Conservation (phyloP, 92 coral and sea anemone species). For the Epizoanthus scotinus region DNA sequence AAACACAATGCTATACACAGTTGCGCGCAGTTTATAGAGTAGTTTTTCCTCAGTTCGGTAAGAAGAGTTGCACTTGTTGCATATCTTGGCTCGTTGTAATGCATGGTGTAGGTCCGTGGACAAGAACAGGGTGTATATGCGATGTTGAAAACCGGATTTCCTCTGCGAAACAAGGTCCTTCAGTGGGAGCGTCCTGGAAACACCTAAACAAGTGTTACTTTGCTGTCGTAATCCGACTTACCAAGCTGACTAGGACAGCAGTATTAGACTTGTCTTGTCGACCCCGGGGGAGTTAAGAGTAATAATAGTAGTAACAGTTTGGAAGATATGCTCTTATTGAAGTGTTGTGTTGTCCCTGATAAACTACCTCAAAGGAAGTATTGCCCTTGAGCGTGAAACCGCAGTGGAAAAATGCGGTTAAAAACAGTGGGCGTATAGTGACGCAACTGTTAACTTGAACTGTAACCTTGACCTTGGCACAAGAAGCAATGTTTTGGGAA, state of each 20-base stretch:
- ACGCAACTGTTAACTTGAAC: not conserved
- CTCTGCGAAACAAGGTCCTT: constrained; percentile 20
- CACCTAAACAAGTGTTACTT: not conserved
- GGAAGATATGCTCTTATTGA: not conserved
- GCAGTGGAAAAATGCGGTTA: not conserved
- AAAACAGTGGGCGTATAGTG: constrained; percentile 5
- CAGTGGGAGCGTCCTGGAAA: not conserved
- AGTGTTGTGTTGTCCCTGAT: not conserved
- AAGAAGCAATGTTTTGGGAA: constrained; percentile 5
- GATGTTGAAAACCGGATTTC: constrained; percentile 26
- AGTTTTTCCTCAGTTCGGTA: not conserved
- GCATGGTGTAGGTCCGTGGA: not conserved
- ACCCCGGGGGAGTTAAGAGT: not conserved
- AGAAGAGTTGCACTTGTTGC: not conserved
- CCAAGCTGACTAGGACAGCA: not conserved
- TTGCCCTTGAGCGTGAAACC: constrained; percentile 7
- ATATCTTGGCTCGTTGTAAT: not conserved
- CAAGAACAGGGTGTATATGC: not conserved
- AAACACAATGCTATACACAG: not conserved
- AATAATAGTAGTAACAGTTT: not conserved
- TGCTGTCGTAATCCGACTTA: not conserved
- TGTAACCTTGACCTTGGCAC: constrained; percentile 6
- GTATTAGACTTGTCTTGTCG: not conserved
- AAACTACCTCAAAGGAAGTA: not conserved
- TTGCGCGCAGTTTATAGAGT: not conserved